Evolutionary conservation across 2,888 invertebrate species (phyloP), one percentile per base, ranked within the genome.

Genomic region (Hermodice carunculata): DNA sequence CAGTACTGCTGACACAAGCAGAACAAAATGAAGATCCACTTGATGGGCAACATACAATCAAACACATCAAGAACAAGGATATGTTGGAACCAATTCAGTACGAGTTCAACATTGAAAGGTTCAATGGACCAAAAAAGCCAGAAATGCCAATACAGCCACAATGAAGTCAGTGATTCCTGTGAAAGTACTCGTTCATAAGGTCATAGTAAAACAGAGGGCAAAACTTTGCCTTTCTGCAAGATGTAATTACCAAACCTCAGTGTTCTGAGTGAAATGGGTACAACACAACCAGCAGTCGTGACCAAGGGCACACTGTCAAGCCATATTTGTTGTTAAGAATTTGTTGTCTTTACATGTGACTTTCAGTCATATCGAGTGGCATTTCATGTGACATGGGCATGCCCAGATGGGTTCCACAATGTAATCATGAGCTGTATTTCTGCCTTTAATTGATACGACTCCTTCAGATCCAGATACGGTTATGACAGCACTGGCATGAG

Each of bases 1-100:
- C 66, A 24, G 14, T 69, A 17, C 37, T 69, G 0, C 19, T 66
- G 11, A 66, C 60, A 5, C 65, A 65, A 52, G 11, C 37, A 28
- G 28, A 63, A 29, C 32, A 8, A 19, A 17, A 17, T 11, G 46
- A 46, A 17, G 2, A 49, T n/a, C 6, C 11, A 11, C 19, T 19
- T 46, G 22, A 8, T 46, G 46, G 8, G 8, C 8, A 19, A 17
- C 14, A 19, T 17, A 46, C 14, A 17, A 46, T 46, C 19, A 46
- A 14, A 46, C 46, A 19, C 19, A 17, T 46, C 8, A 17, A 14
- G 22, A 46, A 46, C 8, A 8, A 46, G 19, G 17, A 46, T 8
- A 46, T 46, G 46, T 17, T 8, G 11, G 51, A 51, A 31, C 44
- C 52, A 19, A 31, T 66, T 34, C 37, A 37, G 1, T 19, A 29